Base-by-base conservation (phyloP, 1,140 invertebrate species). In the Phthorimaea operculella region DNA sequence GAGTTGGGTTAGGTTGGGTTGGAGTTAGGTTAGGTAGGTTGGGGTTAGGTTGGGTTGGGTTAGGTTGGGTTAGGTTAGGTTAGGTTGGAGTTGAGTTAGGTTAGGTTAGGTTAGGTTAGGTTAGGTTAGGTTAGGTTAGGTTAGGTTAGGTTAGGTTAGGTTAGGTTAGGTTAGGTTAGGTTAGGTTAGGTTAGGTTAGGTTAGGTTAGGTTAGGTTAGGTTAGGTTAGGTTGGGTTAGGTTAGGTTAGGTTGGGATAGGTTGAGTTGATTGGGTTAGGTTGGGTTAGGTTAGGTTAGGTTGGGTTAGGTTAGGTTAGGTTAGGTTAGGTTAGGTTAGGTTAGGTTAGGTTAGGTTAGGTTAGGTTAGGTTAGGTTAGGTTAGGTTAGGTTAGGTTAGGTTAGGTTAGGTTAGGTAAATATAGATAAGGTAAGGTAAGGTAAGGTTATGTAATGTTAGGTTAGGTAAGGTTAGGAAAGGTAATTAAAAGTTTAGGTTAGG, bases 1-100 rank as follows among this genome's bases (percentile, higher is more conserved):
- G 53, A 60, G 54, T 68, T 63, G 58, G 62, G 63, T 65, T 60
- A 62, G 68, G 64, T 72, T 58, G 53, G 63, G 54, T 68, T 63
- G 58, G 62, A n/a, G 63, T 65, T 65, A 58, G 65, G 63, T 68
- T 64, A 57, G 66, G 63, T 73, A 69, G 52, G n/a, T n/a, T n/a
- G n/a, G n/a, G n/a, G n/a, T n/a, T n/a, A n/a, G n/a, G n/a, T n/a
- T n/a, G n/a, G n/a, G n/a, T n/a, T n/a, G n/a, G n/a, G n/a, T n/a
- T n/a, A n/a, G n/a, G n/a, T n/a, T n/a, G n/a, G n/a, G n/a, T n/a
- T n/a, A n/a, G n/a, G n/a, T n/a, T n/a, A n/a, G n/a, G n/a, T n/a
- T n/a, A n/a, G n/a, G n/a, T n/a, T n/a, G n/a, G n/a, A n/a, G n/a
- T n/a, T n/a, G n/a, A n/a, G n/a, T n/a, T n/a, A n/a, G n/a, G n/a